These are phyloP conservation scores for Nestor notabilis DNA, from an alignment of 2,113 vertebrate genomes.

Conservation along the genomic window DNA sequence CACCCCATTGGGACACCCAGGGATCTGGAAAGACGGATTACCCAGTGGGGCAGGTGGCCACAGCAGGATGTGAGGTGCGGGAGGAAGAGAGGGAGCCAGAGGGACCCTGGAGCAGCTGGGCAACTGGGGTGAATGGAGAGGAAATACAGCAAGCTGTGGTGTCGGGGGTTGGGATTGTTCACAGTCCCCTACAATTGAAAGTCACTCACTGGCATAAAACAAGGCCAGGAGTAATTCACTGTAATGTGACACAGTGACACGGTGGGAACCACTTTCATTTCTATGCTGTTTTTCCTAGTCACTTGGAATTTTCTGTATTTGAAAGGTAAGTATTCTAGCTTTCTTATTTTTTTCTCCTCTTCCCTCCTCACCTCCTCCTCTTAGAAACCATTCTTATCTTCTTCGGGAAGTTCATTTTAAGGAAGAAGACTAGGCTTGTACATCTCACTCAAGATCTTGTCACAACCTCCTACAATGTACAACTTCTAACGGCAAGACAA, in stretches of 20 bases:
- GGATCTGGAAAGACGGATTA: accelerated
- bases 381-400: background rate
- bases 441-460: background rate
- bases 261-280: background rate
- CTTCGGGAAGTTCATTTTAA: background rate
- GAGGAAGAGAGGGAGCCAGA: background rate
- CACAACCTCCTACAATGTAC: background rate
- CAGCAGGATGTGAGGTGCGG: accelerated
- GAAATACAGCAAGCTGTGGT: background rate
- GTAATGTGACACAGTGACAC: background rate
- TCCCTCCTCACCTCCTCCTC: accelerated
- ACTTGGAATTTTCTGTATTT: background rate
- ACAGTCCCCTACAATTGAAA: background rate
- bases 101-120: background rate
- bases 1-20: accelerated
- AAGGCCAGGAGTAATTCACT: background rate
- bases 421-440: background rate
- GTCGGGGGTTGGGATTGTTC: background rate
- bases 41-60: no score
- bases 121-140: accelerated
- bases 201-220: background rate
- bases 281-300: background rate
- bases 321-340: background rate
- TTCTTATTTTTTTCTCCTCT: no score
- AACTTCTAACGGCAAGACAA: background rate